Percentiles rank a stretch among this genome's conserved stretches.
These are phyloP conservation scores for Gymnocheta viridis DNA, from an alignment of 2,888 invertebrate genomes.

Conservation along the genomic window DNA sequence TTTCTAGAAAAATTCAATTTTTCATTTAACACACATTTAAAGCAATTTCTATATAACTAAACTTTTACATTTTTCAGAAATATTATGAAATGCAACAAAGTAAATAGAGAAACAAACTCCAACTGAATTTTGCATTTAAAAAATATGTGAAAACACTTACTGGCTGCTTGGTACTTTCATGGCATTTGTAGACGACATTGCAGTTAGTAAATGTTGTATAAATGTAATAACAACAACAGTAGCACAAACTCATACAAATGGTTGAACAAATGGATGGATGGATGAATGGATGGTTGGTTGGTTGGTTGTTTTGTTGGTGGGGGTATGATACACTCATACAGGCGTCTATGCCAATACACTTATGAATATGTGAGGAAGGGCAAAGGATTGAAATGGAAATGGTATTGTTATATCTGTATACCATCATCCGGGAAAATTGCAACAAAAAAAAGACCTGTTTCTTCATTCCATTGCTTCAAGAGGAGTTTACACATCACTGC, in stretches of 20 bases:
- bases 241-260: conserved; percentile 23
- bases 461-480: conserved; percentile 22
- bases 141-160: conserved; percentile 61
- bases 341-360: not conserved
- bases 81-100: conserved; percentile 66
- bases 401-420: conserved; percentile 45
- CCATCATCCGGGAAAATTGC: conserved; percentile 44
- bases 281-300: conserved; percentile 8
- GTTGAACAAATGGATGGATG: conserved; percentile 13
- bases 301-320: conserved; percentile 37
- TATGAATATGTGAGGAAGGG: not conserved
- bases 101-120: conserved; percentile 71
- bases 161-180: conserved; percentile 53
- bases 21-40: conserved; percentile 32
- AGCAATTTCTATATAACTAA: conserved; percentile 23
- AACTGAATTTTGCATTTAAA: conserved; percentile 67
- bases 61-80: conserved; percentile 50
- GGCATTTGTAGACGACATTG: conserved; percentile 45
- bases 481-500: not conserved
- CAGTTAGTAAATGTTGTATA: conserved; percentile 61
- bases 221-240: conserved; percentile 45
- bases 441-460: not conserved
- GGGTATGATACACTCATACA: conserved; percentile 1
- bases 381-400: conserved; percentile 53
- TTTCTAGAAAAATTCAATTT: not conserved